Evolutionary conservation across 2,113 vertebrate genomes (phyloP), one percentile per base, ranked within the genome.

Genomic region (Callipepla squamata): DNA sequence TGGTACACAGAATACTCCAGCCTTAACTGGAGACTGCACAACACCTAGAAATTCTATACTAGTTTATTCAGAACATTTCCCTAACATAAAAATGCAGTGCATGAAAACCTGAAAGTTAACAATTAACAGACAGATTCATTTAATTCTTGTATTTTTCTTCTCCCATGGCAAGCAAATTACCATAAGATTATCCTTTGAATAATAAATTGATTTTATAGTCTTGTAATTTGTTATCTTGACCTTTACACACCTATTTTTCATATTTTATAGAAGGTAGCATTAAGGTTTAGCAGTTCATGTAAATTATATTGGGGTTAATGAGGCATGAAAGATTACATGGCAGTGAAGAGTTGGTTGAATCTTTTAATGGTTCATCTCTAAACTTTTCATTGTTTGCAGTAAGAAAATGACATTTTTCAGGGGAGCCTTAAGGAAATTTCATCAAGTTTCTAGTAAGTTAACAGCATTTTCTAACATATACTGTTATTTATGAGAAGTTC

Each of bases 201-300:
- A 73, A 89, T 40, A 85, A 92, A 92, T 92, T 78, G 36, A 85
- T 88, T 94, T 92, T 72, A 85, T 65, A 72, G 66, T 22, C 65
- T 84, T 84, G 34, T 83, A 88, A 94, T 93, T 94, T 95, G 85
- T 94, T 96, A 88, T 86, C 77, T 84, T 93, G 92, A 95, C 83
- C 88, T 92, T 92, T 88, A 55, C 73, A 65, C n/a, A 69, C 65
- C 22, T 87, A 92, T 85, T 47, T 89, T 95, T 36, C 53, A 89
- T 38, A 59, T 94, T 74, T 92, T 84, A 80, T 90, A 88, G 61
- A 40, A 42, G 57, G 8, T 44, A 32, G 36, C 0, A 0, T 61
- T 81, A 88, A 86, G 61, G 85, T 59, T 96, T 85, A 88, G 72
- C 38, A 83, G 87, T 87, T 93, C 94, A 92, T 77, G 51, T 72